Conservation (phyloP, 2,113 vertebrate species). For the Pagrus major region DNA sequence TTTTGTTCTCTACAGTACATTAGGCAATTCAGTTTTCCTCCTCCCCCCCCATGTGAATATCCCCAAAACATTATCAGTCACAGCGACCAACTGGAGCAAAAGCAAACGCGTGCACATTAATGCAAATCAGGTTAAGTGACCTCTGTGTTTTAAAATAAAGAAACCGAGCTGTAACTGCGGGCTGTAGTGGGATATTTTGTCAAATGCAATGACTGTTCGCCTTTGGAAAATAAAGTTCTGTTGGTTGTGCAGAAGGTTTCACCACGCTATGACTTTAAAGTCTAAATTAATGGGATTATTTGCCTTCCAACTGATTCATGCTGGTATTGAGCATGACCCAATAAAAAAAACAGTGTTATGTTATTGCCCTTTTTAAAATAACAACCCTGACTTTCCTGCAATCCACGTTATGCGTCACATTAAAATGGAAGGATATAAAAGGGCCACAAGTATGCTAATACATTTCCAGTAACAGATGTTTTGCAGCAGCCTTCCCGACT, state of each 20-base stretch:
- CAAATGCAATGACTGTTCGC: background rate
- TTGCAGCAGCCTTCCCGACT: constrained; percentile 8
- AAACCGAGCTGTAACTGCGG: constrained; percentile 25
- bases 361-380: background rate
- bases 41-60: constrained; percentile 62
- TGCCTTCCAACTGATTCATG: background rate
- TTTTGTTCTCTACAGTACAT: constrained; percentile 77
- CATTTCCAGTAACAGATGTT: constrained; percentile 54
- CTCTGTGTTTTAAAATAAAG: constrained; percentile 42
- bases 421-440: constrained; percentile 23
- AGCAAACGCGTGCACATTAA: constrained; percentile 61
- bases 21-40: constrained; percentile 70
- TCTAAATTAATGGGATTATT: background rate
- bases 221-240: constrained; percentile 23
- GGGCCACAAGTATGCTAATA: constrained; percentile 6
- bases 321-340: constrained; percentile 9
- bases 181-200: constrained; percentile 14
- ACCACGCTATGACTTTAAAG: background rate
- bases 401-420: background rate
- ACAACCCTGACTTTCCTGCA: background rate
- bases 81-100: constrained; percentile 60
- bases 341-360: background rate
- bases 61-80: constrained; percentile 71
- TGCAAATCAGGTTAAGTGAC: constrained; percentile 74
- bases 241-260: background rate